phyloP scores from a whole-genome alignment of 2,888 invertebrate genomes.

The Drosophila pegasa region DNA sequence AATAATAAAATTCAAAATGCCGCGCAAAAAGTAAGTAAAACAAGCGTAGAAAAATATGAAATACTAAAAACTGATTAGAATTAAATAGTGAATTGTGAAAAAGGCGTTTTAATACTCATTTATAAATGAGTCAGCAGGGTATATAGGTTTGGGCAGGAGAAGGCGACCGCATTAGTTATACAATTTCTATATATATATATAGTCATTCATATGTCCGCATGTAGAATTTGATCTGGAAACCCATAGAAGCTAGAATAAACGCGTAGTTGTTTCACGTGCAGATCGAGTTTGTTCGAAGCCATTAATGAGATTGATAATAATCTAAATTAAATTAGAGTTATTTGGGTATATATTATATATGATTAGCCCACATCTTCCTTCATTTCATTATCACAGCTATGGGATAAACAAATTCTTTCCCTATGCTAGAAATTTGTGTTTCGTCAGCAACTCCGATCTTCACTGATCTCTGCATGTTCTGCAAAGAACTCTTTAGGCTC shows the following conservation, averaged over 20 bases:
- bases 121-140: background rate
- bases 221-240: background rate
- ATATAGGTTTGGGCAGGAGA: background rate
- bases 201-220: background rate
- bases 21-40: slow-evolving; percentile 80
- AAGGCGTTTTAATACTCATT: too few relatives aligned
- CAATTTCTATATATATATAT: background rate
- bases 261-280: background rate
- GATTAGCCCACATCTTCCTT: too few relatives aligned
- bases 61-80: background rate
- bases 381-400: too few relatives aligned
- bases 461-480: too few relatives aligned
- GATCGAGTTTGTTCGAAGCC: background rate
- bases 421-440: too few relatives aligned
- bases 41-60: background rate
- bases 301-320: too few relatives aligned
- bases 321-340: too few relatives aligned
- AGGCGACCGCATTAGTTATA: background rate
- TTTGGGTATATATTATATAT: too few relatives aligned
- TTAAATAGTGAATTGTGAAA: background rate
- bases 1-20: slow-evolving; percentile 52
- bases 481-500: background rate
- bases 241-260: background rate
- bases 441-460: too few relatives aligned
- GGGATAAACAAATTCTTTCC: too few relatives aligned